phyloP scores from a whole-genome alignment of 2,797 vertebrate genomes.

The Cottoperca gobio region DNA sequence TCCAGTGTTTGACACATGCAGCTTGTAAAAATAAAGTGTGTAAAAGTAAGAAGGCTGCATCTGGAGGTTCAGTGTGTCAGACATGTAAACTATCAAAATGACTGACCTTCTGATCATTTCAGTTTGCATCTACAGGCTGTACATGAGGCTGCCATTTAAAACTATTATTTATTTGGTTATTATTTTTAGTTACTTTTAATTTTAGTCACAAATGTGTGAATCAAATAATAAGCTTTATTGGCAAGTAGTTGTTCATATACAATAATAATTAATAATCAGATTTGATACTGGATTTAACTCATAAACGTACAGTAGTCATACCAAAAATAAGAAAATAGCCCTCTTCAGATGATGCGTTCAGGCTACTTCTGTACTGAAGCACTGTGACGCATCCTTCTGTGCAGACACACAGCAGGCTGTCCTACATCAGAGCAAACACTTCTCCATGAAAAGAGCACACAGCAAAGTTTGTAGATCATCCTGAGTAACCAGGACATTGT shows the following conservation, averaged over 20 bases:
- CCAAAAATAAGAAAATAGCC: not conserved
- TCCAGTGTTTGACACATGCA: not conserved
- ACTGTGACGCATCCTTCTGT: constrained; percentile 17
- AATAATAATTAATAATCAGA: not conserved
- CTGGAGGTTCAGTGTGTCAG: not conserved
- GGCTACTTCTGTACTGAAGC: not conserved
- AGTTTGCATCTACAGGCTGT: not conserved
- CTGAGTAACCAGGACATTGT: not conserved
- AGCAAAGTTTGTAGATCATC: not conserved
- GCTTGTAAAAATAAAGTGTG: not conserved
- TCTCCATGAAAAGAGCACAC: constrained; percentile 1
- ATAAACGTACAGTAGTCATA: not conserved
- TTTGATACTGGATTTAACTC: not conserved
- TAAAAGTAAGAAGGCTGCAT: not conserved
- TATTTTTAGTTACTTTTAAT: not conserved
- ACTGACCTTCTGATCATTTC: not conserved
- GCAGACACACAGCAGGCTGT: not conserved
- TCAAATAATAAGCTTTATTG: not conserved
- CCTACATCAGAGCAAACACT: not conserved
- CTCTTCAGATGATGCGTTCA: constrained; percentile 15
- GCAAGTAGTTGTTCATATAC: not conserved
- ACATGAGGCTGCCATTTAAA: no score
- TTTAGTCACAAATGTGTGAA: not conserved
- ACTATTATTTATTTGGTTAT: no score
- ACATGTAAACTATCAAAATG: not conserved